Evolutionary conservation across 2,888 invertebrate species (phyloP).

Genomic region (Artemia sinica): DNA sequence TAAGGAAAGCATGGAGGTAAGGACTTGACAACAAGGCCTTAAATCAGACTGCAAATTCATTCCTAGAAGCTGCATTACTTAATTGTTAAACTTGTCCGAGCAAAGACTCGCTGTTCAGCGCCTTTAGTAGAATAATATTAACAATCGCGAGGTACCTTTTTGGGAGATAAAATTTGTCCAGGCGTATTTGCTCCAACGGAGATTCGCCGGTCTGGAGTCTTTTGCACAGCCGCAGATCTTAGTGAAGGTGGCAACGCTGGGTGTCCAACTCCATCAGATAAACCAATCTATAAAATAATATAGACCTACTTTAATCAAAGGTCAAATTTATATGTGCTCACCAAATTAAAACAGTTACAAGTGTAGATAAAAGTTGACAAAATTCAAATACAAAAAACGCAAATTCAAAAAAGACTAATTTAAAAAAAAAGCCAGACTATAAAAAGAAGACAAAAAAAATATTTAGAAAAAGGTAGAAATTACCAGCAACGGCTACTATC

Average conservation of each 20-base stretch:
- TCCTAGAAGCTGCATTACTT: too few species aligned
- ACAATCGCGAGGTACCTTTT: slow-evolving; percentile 24
- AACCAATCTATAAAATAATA: neutral
- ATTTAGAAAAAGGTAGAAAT: too few species aligned
- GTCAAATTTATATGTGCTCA: neutral
- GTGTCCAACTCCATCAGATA: slow-evolving; percentile 5
- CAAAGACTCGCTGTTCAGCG: too few species aligned
- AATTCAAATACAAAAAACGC: neutral
- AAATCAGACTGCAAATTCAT: too few species aligned
- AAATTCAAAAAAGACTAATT: neutral
- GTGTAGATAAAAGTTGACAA: neutral
- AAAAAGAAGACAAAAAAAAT: too few species aligned
- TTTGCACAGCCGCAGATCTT: slow-evolving; percentile 10
- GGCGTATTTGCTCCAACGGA: slow-evolving; percentile 24
- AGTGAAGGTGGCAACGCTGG: slow-evolving; percentile 10
- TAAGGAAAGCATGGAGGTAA: too few species aligned
- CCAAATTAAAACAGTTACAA: neutral
- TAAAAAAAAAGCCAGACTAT: too few species aligned
- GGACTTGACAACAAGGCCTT: too few species aligned
- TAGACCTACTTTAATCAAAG: neutral
- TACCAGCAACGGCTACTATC: too few species aligned
- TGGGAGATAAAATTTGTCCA: slow-evolving; percentile 24
- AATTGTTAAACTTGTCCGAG: too few species aligned
- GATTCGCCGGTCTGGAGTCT: slow-evolving; percentile 20
- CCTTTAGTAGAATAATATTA: neutral